Evolutionary conservation across 2,888 invertebrate genomes (phyloP).

Genomic region (Nomada ruficornis): DNA sequence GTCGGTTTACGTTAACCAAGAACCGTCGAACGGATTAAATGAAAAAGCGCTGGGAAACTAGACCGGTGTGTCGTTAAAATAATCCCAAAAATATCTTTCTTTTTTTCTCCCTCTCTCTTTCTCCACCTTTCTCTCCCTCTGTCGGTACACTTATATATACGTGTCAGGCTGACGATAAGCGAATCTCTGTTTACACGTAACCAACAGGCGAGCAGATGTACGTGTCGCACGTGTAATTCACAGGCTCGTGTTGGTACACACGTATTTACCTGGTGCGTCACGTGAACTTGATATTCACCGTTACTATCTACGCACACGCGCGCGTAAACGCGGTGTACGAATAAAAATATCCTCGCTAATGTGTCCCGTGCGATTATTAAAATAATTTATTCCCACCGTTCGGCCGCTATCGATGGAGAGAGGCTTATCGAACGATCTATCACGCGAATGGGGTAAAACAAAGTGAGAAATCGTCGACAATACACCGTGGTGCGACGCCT

Average conservation of each 20-base stretch:
- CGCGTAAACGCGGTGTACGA: constrained; percentile 26
- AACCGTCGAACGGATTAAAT: neutral
- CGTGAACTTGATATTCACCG: constrained; percentile 68
- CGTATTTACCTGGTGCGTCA: constrained; percentile 67
- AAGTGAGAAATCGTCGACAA: neutral
- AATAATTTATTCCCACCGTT: constrained; percentile 49
- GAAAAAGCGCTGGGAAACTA: constrained; percentile 42
- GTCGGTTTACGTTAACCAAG: neutral
- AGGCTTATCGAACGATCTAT: constrained; percentile 33
- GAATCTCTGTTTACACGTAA: constrained; percentile 75
- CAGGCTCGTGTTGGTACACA: constrained; percentile 52
- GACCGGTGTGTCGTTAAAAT: constrained; percentile 65
- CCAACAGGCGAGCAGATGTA: constrained; percentile 74
- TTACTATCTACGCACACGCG: constrained; percentile 56
- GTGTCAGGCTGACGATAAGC: constrained; percentile 69
- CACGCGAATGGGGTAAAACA: constrained; percentile 17
- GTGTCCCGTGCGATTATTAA: constrained; percentile 43
- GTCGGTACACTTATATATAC: constrained; percentile 58
- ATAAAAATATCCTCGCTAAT: constrained; percentile 46
- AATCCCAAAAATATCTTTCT: constrained; percentile 62
- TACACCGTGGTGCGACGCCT: neutral
- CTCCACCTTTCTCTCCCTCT: neutral
- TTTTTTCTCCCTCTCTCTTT: neutral
- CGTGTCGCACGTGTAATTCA: constrained; percentile 72
- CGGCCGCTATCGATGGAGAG: constrained; percentile 39